Base-by-base conservation (phyloP, 2,888 invertebrate species). In the Ditula angustiorana region DNA sequence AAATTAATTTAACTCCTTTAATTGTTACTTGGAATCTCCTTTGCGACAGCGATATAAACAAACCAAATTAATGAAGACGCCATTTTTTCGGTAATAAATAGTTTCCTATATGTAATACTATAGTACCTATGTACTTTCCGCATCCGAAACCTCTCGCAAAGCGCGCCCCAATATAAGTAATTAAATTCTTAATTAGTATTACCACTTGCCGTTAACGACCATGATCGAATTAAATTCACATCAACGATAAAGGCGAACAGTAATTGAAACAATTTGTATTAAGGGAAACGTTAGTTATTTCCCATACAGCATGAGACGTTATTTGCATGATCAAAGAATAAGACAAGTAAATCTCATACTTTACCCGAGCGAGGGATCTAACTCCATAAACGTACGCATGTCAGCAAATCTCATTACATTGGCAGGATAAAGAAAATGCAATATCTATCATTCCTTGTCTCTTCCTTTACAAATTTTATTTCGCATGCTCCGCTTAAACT, bases 391-490 rank as follows among this genome's bases (percentile, higher is more conserved):
- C 76, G 82, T 78, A 83, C 85, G 82, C 83, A 79, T 86, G 82
- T 87, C 81, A 81, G 74, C 79, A 87, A 87, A 87, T 88, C 87
- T 84, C 80, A 87, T 87, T 88, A 86, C 87, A 82, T 83, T 81
- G 77, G 75, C 77, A 79, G 86, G 85, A 83, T 86, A 85, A 84
- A 83, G 83, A 81, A 83, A 87, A 87, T 85, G 87, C 87, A 85
- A 87, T 87, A 83, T 81, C 80, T 82, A 81, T 82, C 79, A 77
- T 78, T 82, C 80, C 81, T 81, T 82, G 80, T 79, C 77, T 80
- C 78, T 76, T 67, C 41, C 79, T 77, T 74, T 73, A 74, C 77
- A 80, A 80, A 82, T 80, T 81, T 80, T 80, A 82, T 83, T 82
- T 79, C 69, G 63, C 65, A 66, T 72, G 69, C 72, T 70, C 70